Percentiles rank a stretch among this genome's conserved stretches.
phyloP scores from a whole-genome alignment of 2,888 invertebrate species.

The Lycocerus yunnanus region DNA sequence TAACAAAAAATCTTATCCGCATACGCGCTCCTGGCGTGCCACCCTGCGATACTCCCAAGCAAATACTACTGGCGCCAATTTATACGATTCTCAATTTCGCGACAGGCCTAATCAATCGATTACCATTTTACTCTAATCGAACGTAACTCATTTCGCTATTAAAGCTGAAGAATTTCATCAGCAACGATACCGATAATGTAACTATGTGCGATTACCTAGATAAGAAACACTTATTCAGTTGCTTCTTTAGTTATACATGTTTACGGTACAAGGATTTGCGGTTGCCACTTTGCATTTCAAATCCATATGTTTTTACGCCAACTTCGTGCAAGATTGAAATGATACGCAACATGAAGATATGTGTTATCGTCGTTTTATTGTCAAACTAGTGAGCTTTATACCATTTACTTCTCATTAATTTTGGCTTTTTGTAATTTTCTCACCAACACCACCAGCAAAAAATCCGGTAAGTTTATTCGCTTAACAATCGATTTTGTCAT shows the following conservation, averaged over 20 bases:
- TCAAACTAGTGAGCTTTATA: constrained; percentile 43
- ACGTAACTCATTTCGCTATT: neutral
- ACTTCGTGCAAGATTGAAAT: constrained; percentile 53
- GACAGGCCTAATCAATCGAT: neutral
- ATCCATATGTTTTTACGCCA: constrained; percentile 51
- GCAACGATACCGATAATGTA: constrained; percentile 36
- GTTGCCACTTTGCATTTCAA: constrained; percentile 53
- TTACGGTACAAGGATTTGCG: constrained; percentile 45
- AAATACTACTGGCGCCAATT: too few species aligned
- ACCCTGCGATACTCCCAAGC: neutral
- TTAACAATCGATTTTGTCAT: too few species aligned
- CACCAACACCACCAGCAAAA: constrained; percentile 4
- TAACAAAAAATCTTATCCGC: neutral
- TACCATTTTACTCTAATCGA: neutral
- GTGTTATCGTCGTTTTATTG: constrained; percentile 50
- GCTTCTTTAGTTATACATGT: constrained; percentile 47
- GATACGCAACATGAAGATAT: constrained; percentile 54
- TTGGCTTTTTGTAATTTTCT: constrained; percentile 1
- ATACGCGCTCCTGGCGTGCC: neutral
- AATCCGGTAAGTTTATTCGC: neutral
- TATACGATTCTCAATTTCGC: neutral
- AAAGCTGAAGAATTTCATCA: constrained; percentile 21
- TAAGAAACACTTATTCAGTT: constrained; percentile 42
- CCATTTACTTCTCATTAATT: constrained; percentile 31
- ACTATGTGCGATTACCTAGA: constrained; percentile 51